Percentiles rank a stretch among this genome's conserved stretches.
Conservation (phyloP, 2,888 invertebrate species). For the Calameuta filiformis region DNA sequence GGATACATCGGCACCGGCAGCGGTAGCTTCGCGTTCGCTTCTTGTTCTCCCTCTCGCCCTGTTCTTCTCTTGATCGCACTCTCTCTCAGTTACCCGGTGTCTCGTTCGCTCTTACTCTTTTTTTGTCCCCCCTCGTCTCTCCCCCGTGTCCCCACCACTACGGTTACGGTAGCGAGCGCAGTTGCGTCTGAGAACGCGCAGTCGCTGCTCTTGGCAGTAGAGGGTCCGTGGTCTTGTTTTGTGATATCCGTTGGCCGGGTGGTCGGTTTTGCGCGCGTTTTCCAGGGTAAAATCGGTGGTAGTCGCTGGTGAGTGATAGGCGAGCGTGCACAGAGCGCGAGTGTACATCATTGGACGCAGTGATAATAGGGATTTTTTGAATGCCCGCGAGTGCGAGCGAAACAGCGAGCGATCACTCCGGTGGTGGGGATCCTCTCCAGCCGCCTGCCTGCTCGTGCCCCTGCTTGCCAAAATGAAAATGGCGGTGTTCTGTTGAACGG, state of each 20-base stretch:
- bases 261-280: not conserved
- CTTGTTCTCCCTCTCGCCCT: not conserved
- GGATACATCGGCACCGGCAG: not conserved
- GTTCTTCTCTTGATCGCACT: not conserved
- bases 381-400: slow-evolving; percentile 4
- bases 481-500: slow-evolving; percentile 58
- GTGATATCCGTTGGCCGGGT: slow-evolving; percentile 24
- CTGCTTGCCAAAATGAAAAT: slow-evolving; percentile 57
- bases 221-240: slow-evolving; percentile 30
- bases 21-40: not conserved
- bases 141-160: not conserved
- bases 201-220: slow-evolving; percentile 25
- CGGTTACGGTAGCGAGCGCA: slow-evolving; percentile 29
- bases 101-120: not conserved
- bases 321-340: not conserved
- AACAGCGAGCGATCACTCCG: slow-evolving; percentile 20
- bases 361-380: slow-evolving; percentile 15
- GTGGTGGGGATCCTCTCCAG: slow-evolving; percentile 2
- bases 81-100: slow-evolving; percentile 1
- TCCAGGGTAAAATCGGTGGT: slow-evolving; percentile 15
- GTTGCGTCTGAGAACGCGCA: slow-evolving; percentile 42
- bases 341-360: slow-evolving; percentile 2
- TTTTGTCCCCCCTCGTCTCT: not conserved
- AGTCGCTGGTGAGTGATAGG: slow-evolving; percentile 18
- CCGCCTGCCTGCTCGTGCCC: slow-evolving; percentile 3